These are phyloP conservation scores for Rana temporaria DNA, from an alignment of 2,113 vertebrate genomes.

Conservation along the genomic window DNA sequence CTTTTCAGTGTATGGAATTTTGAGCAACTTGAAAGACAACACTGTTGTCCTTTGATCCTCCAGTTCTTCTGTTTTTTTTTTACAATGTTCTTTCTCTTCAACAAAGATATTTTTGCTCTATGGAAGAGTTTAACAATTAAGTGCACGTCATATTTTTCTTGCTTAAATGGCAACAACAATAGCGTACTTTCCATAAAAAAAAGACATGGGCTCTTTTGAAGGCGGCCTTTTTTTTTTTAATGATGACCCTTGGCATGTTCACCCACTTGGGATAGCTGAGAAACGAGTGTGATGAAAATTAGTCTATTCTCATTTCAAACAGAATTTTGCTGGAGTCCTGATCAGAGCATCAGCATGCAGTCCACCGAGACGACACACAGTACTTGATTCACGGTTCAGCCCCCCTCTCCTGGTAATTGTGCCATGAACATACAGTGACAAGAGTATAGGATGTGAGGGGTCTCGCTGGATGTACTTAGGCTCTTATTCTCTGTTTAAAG, in stretches of 20 bases:
- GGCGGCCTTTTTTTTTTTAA: conserved; percentile 85
- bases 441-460: conserved; percentile 88
- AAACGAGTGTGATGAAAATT: conserved; percentile 96
- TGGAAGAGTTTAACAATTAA: conserved; percentile 72
- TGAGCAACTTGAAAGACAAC: no score
- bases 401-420: conserved; percentile 91
- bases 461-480: conserved; percentile 91
- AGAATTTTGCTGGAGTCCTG: conserved; percentile 97
- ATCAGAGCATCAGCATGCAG: conserved; percentile 92
- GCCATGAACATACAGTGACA: conserved; percentile 92
- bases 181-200: conserved; percentile 83
- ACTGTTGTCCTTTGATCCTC: no score
- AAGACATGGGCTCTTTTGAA: conserved; percentile 85
- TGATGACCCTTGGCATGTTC: conserved; percentile 98
- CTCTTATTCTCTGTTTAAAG: conserved; percentile 99
- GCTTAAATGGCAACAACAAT: conserved; percentile 73
- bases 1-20: not conserved
- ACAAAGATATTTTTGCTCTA: conserved; percentile 35
- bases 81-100: not conserved
- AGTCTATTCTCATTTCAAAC: conserved; percentile 99
- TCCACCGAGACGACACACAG: conserved; percentile 86
- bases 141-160: conserved; percentile 53
- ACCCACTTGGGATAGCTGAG: conserved; percentile 91
- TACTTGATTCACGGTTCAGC: conserved; percentile 81
- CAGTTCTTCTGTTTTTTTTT: not conserved